phyloP scores from a whole-genome alignment of 2,888 invertebrate species.

The Drosophila kanekoi region DNA sequence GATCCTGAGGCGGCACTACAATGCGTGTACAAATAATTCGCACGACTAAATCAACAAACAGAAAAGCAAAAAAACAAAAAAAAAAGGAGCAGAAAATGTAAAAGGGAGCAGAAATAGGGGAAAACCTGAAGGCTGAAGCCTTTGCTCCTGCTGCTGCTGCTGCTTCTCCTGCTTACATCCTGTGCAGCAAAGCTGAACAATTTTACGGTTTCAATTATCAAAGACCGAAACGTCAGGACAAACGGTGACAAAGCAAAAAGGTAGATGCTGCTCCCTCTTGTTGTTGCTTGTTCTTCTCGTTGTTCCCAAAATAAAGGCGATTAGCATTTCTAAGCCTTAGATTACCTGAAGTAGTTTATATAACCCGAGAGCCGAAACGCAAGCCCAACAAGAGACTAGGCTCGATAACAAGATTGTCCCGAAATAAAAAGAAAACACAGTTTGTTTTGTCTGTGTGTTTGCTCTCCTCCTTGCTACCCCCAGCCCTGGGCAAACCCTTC shows the following conservation, averaged over 20 bases:
- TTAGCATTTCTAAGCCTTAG: constrained; percentile 81
- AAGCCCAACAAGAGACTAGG: constrained; percentile 31
- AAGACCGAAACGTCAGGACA: constrained; percentile 54
- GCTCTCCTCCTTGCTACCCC: constrained; percentile 3
- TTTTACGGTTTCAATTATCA: constrained; percentile 80
- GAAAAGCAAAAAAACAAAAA: constrained; percentile 8
- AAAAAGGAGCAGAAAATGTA: constrained; percentile 1
- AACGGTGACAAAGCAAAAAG: constrained; percentile 79
- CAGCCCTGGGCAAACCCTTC: constrained; percentile 2
- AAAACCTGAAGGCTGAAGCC: constrained; percentile 29
- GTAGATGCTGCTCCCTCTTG: constrained; percentile 40
- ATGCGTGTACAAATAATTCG: constrained; percentile 67
- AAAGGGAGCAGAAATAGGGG: constrained; percentile 26
- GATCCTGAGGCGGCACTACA: constrained; percentile 38
- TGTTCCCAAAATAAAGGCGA: constrained; percentile 74
- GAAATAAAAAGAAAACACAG: constrained; percentile 8
- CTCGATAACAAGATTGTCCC: constrained; percentile 70
- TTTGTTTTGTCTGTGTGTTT: constrained; percentile 58
- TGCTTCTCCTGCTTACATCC: constrained; percentile 49
- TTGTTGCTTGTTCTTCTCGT: constrained; percentile 21
- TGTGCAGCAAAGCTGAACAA: constrained; percentile 74
- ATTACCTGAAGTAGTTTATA: constrained; percentile 82
- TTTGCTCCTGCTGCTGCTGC: constrained; percentile 44
- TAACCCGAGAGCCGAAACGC: constrained; percentile 34
- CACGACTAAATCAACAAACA: constrained; percentile 70